Percentiles rank a stretch among this genome's conserved stretches.
phyloP scores from a whole-genome alignment of 2,888 invertebrate species.

The Acanthosoma haemorrhoidale region DNA sequence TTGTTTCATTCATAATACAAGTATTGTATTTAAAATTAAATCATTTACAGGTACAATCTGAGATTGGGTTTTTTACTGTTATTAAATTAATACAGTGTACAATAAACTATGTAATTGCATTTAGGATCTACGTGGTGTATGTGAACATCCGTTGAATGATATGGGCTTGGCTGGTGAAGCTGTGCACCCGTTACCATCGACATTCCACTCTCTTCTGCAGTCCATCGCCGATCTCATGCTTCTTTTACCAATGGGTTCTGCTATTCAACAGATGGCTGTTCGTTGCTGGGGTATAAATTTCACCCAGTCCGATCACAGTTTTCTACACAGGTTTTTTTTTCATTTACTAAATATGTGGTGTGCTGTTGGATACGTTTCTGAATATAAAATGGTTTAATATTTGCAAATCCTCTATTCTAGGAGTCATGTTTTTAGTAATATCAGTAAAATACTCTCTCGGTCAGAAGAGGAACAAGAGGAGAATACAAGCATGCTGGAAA shows the following conservation, averaged over 20 bases:
- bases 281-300: slow-evolving; percentile 90
- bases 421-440: slow-evolving; percentile 91
- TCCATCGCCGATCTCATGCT: slow-evolving; percentile 90
- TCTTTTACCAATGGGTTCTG: slow-evolving; percentile 76
- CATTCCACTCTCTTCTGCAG: slow-evolving; percentile 80
- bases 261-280: slow-evolving; percentile 85
- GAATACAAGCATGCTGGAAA: slow-evolving; percentile 56
- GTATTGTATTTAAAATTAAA: too few relatives aligned
- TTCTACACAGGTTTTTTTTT: slow-evolving; percentile 60
- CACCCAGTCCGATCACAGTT: slow-evolving; percentile 81
- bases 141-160: slow-evolving; percentile 75
- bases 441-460: slow-evolving; percentile 88
- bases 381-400: not conserved
- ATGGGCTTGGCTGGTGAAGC: slow-evolving; percentile 63
- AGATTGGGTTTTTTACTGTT: too few relatives aligned
- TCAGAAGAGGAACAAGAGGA: slow-evolving; percentile 74
- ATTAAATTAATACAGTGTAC: too few relatives aligned
- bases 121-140: slow-evolving; percentile 55
- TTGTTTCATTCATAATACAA: too few relatives aligned
- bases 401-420: slow-evolving; percentile 47
- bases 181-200: slow-evolving; percentile 52
- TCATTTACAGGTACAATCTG: too few relatives aligned
- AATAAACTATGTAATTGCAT: not conserved
- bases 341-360: not conserved
- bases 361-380: not conserved